A percentile compares a stretch with the other conserved stretches of the same genome.
These are phyloP conservation scores for Nineta flava DNA, from an alignment of 2,888 invertebrate genomes.

Conservation along the genomic window DNA sequence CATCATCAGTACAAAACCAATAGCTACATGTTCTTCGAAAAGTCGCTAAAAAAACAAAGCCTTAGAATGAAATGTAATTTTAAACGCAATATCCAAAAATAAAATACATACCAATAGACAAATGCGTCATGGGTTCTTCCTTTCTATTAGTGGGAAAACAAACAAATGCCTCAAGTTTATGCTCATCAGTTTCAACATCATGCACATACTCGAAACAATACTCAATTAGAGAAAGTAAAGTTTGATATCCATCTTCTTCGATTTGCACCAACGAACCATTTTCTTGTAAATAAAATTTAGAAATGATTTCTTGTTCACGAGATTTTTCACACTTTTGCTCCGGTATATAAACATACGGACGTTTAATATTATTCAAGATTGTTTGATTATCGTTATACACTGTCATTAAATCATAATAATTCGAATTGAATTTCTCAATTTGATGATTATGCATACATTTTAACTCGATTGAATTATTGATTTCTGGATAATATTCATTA, in stretches of 20 bases:
- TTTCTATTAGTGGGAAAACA: background rate
- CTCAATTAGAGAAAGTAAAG: background rate
- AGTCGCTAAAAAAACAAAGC: too few relatives aligned
- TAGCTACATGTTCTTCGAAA: too few relatives aligned
- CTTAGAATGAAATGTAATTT: too few relatives aligned
- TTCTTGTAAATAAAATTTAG: background rate
- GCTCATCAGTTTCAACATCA: background rate
- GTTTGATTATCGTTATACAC: too few relatives aligned
- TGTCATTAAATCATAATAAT: too few relatives aligned
- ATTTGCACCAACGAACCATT: background rate
- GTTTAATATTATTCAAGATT: background rate
- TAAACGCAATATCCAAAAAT: too few relatives aligned
- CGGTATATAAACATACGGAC: background rate
- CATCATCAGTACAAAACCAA: too few relatives aligned
- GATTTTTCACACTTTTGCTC: background rate
- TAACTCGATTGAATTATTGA: too few relatives aligned
- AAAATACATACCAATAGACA: too few relatives aligned
- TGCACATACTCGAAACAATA: background rate
- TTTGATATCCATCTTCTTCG: background rate
- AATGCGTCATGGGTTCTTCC: too few relatives aligned
- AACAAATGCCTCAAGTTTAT: background rate
- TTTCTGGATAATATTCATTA: background rate
- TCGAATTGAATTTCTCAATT: too few relatives aligned
- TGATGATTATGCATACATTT: too few relatives aligned
- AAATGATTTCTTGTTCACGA: background rate